A percentile compares a stretch with the other conserved stretches of the same genome.
Evolutionary conservation across 2,113 vertebrate species (phyloP).

Genomic region (Corythoichthys intestinalis): DNA sequence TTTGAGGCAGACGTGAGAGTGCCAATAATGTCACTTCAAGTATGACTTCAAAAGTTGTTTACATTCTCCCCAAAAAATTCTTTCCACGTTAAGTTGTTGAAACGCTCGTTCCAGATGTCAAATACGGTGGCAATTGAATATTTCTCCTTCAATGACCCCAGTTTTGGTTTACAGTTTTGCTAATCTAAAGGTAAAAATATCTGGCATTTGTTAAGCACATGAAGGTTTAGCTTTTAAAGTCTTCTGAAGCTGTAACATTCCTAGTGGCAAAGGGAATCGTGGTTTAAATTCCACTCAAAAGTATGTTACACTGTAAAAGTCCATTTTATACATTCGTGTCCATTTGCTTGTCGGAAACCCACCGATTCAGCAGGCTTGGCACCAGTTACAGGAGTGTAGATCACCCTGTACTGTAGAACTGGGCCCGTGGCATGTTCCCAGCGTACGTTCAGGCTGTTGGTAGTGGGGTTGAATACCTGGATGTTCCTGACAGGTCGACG

Average conservation of each 20-base stretch:
- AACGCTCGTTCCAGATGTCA: constrained; percentile 39
- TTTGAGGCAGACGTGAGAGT: constrained; percentile 33
- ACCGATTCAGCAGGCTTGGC: constrained; percentile 84
- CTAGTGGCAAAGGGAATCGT: not conserved
- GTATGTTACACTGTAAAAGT: not conserved
- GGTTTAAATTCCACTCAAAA: constrained; percentile 5
- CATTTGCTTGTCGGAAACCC: constrained; percentile 64
- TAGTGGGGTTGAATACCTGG: constrained; percentile 87
- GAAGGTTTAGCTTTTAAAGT: constrained; percentile 8
- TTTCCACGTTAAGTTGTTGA: constrained; percentile 30
- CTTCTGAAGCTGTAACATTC: constrained; percentile 9
- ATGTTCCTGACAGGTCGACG: constrained; percentile 84
- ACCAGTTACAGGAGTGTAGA: constrained; percentile 79
- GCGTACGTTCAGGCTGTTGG: constrained; percentile 88
- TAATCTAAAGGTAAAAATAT: constrained; percentile 16
- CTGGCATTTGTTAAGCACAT: constrained; percentile 31
- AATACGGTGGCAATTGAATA: constrained; percentile 11
- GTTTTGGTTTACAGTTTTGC: constrained; percentile 19
- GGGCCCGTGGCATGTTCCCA: constrained; percentile 91
- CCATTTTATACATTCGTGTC: not conserved
- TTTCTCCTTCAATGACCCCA: constrained; percentile 30
- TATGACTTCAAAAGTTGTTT: constrained; percentile 26
- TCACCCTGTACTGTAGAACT: constrained; percentile 86
- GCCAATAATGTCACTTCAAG: constrained; percentile 18
- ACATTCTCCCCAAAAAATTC: constrained; percentile 20